Conservation (phyloP, 2,113 vertebrate genomes). For the Orthonyx spaldingii region DNA sequence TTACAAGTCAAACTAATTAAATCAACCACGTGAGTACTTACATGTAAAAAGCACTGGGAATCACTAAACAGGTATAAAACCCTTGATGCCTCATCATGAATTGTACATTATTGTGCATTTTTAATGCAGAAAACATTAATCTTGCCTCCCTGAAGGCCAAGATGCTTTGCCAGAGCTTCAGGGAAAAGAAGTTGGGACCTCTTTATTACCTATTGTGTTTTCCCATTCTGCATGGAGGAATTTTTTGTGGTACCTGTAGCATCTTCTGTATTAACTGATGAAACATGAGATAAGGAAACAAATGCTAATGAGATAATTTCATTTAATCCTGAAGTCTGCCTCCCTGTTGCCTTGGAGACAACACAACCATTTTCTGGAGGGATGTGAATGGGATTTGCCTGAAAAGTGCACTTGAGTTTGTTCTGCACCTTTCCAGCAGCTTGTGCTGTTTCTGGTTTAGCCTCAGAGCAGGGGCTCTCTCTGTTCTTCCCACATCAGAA, state of each 20-base stretch:
- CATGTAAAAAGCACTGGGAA: neutral
- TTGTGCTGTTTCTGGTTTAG: neutral
- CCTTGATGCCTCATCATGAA: neutral
- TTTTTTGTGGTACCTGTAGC: neutral
- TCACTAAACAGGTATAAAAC: neutral
- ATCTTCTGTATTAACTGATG: neutral
- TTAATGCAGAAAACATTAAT: neutral
- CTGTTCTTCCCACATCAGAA: neutral
- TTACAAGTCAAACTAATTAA: neutral
- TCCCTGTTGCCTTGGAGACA: conserved; percentile 19
- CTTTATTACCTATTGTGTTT: neutral
- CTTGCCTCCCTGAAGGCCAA: neutral
- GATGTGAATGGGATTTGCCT: neutral
- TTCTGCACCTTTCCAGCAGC: neutral
- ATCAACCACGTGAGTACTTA: neutral
- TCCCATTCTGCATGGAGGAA: neutral
- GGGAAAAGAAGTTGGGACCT: neutral
- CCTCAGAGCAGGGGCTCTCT: neutral
- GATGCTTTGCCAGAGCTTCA: neutral
- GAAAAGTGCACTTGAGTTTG: neutral
- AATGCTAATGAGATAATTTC: neutral
- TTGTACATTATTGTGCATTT: neutral
- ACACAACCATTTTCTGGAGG: neutral
- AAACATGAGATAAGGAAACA: neutral
- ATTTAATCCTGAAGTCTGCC: neutral